phyloP scores from a whole-genome alignment of 2,113 vertebrate genomes.

The Bubalus kerabau region DNA sequence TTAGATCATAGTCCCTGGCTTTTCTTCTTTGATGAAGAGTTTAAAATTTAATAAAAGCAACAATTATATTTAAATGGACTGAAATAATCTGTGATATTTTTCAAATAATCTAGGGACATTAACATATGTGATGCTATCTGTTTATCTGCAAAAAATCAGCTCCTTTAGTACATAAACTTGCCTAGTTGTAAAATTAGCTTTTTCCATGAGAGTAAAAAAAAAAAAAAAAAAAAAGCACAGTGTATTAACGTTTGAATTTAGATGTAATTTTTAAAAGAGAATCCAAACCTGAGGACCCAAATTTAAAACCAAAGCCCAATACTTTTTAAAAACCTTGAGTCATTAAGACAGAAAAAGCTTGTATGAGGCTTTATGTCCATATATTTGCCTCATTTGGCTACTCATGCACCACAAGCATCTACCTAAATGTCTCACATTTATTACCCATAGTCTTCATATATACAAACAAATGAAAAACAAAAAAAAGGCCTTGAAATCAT shows the following conservation, averaged over 20 bases:
- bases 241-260: not conserved
- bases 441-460: not conserved
- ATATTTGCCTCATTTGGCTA: not conserved
- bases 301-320: not conserved
- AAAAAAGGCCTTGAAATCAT: not conserved
- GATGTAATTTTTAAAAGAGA: conserved; percentile 1
- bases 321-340: not conserved
- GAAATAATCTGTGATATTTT: not conserved
- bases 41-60: conserved; percentile 29
- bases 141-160: conserved; percentile 4
- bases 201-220: not conserved
- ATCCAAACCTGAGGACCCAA: not conserved
- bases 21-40: not conserved
- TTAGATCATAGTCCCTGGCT: not conserved
- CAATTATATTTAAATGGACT: not conserved
- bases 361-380: not conserved
- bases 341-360: not conserved
- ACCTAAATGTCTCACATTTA: not conserved
- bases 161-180: not conserved
- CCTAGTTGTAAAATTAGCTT: not conserved
- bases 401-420: not conserved
- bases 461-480: not conserved
- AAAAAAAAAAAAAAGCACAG: not conserved
- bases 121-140: not conserved
- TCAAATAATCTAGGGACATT: not conserved